Percentiles rank a stretch among this genome's conserved stretches.
phyloP scores from a whole-genome alignment of 2,797 vertebrate genomes.

The Acipenser ruthenus region DNA sequence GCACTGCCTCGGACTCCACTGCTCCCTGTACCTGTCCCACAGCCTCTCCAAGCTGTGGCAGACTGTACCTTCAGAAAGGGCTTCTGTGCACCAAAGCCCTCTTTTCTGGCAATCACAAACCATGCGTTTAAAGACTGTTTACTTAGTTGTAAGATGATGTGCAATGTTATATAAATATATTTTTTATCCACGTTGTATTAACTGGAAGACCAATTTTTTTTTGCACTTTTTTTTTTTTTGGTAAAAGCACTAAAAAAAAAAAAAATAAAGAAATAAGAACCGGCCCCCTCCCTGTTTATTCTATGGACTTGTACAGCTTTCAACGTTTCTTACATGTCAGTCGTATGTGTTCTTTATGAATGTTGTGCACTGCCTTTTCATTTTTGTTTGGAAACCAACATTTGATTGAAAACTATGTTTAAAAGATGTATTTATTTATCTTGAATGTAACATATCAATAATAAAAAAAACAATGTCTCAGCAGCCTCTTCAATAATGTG shows the following conservation, averaged over 20 bases:
- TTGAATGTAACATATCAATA: constrained; percentile 83
- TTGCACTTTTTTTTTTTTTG: no score
- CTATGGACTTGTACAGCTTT: constrained; percentile 32
- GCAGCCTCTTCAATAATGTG: no score
- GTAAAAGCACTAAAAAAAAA: no score
- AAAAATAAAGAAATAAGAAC: no score
- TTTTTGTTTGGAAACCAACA: constrained; percentile 56
- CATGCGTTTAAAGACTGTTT: constrained; percentile 60
- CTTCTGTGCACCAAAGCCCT: constrained; percentile 60
- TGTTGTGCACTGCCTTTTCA: constrained; percentile 70
- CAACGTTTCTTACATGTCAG: constrained; percentile 57
- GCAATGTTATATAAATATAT: constrained; percentile 33
- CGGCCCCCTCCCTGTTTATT: constrained; percentile 6
- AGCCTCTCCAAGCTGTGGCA: no score
- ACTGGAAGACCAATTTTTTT: no score
- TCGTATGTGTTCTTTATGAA: constrained; percentile 67
- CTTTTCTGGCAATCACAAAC: constrained; percentile 51
- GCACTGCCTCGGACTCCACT: no score
- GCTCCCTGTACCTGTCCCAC: no score
- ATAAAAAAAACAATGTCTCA: constrained; percentile 52
- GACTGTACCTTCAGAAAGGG: no score
- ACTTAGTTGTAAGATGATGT: constrained; percentile 37
- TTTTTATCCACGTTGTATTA: no score
- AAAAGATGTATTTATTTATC: constrained; percentile 70
- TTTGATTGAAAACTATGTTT: constrained; percentile 57